A percentile compares a stretch with the other conserved stretches of the same genome.
phyloP scores from a whole-genome alignment of 2,113 vertebrate genomes.

The Phodopus roborovskii region DNA sequence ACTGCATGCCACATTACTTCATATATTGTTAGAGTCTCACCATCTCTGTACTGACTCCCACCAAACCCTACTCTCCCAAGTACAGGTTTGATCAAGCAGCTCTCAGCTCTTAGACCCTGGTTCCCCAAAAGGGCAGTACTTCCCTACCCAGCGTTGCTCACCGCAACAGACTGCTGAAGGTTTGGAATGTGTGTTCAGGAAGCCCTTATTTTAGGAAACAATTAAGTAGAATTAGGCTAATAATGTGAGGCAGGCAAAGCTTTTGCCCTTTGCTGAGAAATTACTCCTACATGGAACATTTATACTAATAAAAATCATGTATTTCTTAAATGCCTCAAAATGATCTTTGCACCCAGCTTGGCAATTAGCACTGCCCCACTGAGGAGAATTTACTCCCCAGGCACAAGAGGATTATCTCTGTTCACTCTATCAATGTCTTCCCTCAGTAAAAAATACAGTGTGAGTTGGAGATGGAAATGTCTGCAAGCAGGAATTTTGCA shows the following conservation, averaged over 20 bases:
- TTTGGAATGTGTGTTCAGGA: conserved; percentile 72
- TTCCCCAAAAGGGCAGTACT: conserved; percentile 62
- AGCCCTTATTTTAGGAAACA: conserved; percentile 80
- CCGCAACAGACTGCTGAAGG: conserved; percentile 58
- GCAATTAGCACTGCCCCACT: conserved; percentile 74
- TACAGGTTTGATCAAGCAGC: neutral
- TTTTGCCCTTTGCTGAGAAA: conserved; percentile 82
- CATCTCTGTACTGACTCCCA: neutral
- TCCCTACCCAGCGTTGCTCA: conserved; percentile 34
- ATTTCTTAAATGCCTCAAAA: conserved; percentile 80
- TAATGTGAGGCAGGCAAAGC: conserved; percentile 75
- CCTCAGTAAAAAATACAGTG: conserved; percentile 6
- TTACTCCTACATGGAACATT: conserved; percentile 77
- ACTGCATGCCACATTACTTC: neutral
- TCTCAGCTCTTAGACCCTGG: neutral
- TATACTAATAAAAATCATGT: conserved; percentile 79
- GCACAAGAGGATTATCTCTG: conserved; percentile 47
- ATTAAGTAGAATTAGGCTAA: conserved; percentile 82
- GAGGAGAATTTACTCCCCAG: conserved; percentile 65
- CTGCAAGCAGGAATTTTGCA: neutral
- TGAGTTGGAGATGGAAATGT: conserved; percentile 51
- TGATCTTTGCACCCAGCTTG: conserved; percentile 76
- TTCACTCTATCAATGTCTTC: conserved; percentile 13
- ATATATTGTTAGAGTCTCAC: conserved; percentile 24
- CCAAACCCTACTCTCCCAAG: neutral